These are phyloP conservation scores for Spinus pinus DNA, from an alignment of 2,797 vertebrate genomes.

Conservation along the genomic window DNA sequence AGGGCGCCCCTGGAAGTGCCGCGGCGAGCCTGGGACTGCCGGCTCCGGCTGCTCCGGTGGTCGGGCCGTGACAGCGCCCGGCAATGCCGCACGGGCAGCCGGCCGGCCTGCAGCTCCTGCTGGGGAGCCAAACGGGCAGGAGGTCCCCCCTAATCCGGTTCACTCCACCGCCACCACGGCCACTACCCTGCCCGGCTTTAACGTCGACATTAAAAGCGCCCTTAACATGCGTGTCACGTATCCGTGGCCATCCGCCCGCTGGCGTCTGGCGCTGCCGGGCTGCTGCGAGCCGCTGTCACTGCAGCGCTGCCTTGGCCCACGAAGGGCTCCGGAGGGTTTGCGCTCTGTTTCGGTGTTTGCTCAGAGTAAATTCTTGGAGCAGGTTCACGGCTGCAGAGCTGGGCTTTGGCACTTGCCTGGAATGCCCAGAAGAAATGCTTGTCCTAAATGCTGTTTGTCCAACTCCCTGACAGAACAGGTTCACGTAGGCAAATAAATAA, in stretches of 20 bases:
- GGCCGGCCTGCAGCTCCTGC: background rate
- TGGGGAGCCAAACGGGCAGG: too few species aligned
- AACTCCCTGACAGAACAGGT: background rate
- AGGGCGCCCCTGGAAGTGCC: accelerated
- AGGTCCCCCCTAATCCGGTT: background rate
- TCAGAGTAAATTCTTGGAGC: background rate
- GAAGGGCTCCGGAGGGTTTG: background rate
- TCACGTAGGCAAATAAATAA: accelerated
- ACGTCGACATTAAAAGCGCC: background rate
- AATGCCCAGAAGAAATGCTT: background rate
- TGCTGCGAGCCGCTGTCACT: background rate
- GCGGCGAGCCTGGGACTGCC: accelerated
- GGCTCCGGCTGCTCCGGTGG: background rate
- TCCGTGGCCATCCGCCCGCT: accelerated
- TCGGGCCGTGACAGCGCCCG: background rate
- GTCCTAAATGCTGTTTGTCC: background rate
- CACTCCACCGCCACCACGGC: background rate
- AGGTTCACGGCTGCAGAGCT: background rate
- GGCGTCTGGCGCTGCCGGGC: background rate
- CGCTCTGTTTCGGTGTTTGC: accelerated
- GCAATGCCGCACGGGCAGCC: background rate
- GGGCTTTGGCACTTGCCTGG: background rate
- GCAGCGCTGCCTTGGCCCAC: accelerated
- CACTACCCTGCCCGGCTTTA: background rate
- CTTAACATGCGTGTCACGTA: background rate